Evolutionary conservation across 2,797 vertebrate species (phyloP).

Genomic region (Sebastes cheni): DNA sequence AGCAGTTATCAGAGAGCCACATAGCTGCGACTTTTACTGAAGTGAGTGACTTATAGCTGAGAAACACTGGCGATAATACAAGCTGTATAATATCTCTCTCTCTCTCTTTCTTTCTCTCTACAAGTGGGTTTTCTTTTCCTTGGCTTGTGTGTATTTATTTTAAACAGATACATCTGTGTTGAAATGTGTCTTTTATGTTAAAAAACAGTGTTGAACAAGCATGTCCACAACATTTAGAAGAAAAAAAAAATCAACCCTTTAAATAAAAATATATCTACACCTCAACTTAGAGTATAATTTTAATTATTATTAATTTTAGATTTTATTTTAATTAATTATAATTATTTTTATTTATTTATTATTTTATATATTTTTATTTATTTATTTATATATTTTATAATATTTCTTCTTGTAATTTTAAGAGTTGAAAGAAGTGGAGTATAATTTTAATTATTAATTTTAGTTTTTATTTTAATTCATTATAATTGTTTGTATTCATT

Average conservation of each 20-base stretch:
- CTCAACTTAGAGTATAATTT: slow-evolving; percentile 40
- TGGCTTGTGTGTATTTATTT: slow-evolving; percentile 23
- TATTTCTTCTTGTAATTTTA: too few species aligned
- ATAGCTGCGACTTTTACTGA: slow-evolving; percentile 74
- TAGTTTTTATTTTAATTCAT: not conserved
- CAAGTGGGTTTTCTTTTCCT: slow-evolving; percentile 20
- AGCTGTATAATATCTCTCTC: slow-evolving; percentile 19
- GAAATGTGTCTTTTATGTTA: slow-evolving; percentile 16
- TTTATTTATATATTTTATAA: too few species aligned
- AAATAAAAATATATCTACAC: slow-evolving; percentile 41
- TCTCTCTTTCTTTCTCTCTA: not conserved
- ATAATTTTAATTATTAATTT: not conserved
- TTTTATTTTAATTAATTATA: not conserved
- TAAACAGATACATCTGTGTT: slow-evolving; percentile 39
- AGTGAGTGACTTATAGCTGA: slow-evolving; percentile 72
- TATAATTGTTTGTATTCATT: not conserved
- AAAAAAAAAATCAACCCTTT: not conserved
- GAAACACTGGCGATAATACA: slow-evolving; percentile 17
- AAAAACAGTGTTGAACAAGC: slow-evolving; percentile 25
- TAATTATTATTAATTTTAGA: not conserved
- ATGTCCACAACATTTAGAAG: slow-evolving; percentile 25
- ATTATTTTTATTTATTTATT: not conserved
- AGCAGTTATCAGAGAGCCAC: slow-evolving; percentile 73
- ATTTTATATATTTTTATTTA: not conserved
- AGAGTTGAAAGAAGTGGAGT: slow-evolving; percentile 2